Evolutionary conservation across 2,113 vertebrate genomes (phyloP).

Genomic region (Coptodon bakossiorum): DNA sequence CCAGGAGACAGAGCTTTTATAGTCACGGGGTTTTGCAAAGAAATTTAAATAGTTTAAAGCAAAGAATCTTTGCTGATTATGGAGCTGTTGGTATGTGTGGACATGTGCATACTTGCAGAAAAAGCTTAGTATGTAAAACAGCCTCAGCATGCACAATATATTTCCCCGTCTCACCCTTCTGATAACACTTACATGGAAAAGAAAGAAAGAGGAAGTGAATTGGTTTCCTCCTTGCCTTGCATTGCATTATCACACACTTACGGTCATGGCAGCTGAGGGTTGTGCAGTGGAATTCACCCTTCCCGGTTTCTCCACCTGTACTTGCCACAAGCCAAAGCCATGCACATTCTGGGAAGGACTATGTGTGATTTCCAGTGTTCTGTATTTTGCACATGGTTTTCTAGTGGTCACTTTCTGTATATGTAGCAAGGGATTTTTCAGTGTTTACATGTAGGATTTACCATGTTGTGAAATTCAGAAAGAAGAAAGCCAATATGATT

Average conservation of each 20-base stretch:
- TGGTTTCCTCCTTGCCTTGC: slow-evolving; percentile 38
- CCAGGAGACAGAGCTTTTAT: not conserved
- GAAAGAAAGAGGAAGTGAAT: slow-evolving; percentile 60
- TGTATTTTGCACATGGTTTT: not conserved
- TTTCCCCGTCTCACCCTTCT: not conserved
- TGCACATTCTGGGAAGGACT: slow-evolving; percentile 10
- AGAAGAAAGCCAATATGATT: not conserved
- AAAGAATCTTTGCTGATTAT: not conserved
- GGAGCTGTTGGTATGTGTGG: not conserved
- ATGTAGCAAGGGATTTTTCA: not conserved
- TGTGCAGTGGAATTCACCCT: slow-evolving; percentile 46
- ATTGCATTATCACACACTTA: not conserved
- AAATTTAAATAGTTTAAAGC: not conserved
- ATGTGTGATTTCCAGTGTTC: slow-evolving; percentile 4
- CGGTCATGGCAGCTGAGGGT: slow-evolving; percentile 4
- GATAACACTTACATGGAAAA: slow-evolving; percentile 43
- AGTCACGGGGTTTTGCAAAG: not conserved
- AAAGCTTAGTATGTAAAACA: not conserved
- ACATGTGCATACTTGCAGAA: not conserved
- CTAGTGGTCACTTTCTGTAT: not conserved
- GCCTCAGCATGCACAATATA: not conserved
- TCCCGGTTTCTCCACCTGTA: slow-evolving; percentile 39
- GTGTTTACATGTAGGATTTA: not conserved
- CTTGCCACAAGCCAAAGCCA: not conserved
- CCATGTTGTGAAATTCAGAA: slow-evolving; percentile 20